A percentile compares a stretch with the other conserved stretches of the same genome.
Evolutionary conservation across 1,140 invertebrate genomes (phyloP).

Genomic region (Bombyx mori): ASM3026992v2 NC_085109.1:1756001-1756500

Average conservation of each 20-base stretch:
- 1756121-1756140: slow-evolving; percentile 24
- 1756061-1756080: neutral
- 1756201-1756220: slow-evolving; percentile 19
- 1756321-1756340: slow-evolving; percentile 32
- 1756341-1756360: slow-evolving; percentile 24
- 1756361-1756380: slow-evolving; percentile 32
- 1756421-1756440: too few relatives aligned
- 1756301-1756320: slow-evolving; percentile 43
- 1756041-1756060: too few relatives aligned
- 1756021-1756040: too few relatives aligned
- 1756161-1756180: slow-evolving; percentile 51
- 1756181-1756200: slow-evolving; percentile 31
- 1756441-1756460: neutral
- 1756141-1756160: slow-evolving; percentile 43
- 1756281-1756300: slow-evolving; percentile 48
- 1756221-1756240: slow-evolving; percentile 28
- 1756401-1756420: too few relatives aligned
- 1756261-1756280: slow-evolving; percentile 31
- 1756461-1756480: neutral
- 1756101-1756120: slow-evolving; percentile 9
- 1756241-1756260: slow-evolving; percentile 10
- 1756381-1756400: slow-evolving; percentile 6
- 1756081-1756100: slow-evolving; percentile 2
- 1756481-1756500: neutral
- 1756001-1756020: too few relatives aligned